Evolutionary conservation across 2,113 vertebrate species (phyloP), one percentile per base, ranked within the genome.

Genomic region (Rhizomys pruinosus): DNA sequence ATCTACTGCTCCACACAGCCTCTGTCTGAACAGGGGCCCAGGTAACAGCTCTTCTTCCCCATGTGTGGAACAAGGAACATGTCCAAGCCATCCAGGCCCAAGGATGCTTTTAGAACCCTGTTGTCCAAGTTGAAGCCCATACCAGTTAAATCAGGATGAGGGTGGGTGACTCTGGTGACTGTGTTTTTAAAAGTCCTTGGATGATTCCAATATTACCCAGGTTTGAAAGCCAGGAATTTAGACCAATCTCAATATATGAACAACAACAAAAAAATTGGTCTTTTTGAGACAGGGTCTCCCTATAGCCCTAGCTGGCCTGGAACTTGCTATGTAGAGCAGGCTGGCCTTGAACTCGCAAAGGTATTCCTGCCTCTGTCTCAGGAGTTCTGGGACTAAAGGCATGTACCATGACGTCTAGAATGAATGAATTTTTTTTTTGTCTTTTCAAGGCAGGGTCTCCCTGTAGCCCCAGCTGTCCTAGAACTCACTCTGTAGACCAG

Each of bases 181-280:
- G 7, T 69, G 39, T 91, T 91, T 47, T 80, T 55, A 66, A 82
- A 85, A 57, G 34, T 87, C 66, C 39, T 29, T 89, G 85, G 78
- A 47, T 86, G 68, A 93, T 68, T 63, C 76, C 69, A 78, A 19
- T 44, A 34, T 71, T 5, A 69, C n/a, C n/a, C 55, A 57, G 73
- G 32, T 61, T 66, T 57, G 66, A 47, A 32, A 55, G 79, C 32
- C 44, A 88, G 61, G 25, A 64, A 15, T 59, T 80, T 55, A 74
- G 77, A 64, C 7, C 19, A 32, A 72, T 22, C 29, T 69, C 23
- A 32, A 11, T 61, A 87, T 72, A 47, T 59, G 79, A n/a, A n/a
- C n/a, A n/a, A n/a, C n/a, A n/a, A n/a, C n/a, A n/a, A n/a, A n/a
- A n/a, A n/a, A n/a, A n/a, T n/a, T n/a, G n/a, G n/a, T n/a, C n/a